Conservation (phyloP, 2,888 invertebrate species). For the Odontothrips loti region DNA sequence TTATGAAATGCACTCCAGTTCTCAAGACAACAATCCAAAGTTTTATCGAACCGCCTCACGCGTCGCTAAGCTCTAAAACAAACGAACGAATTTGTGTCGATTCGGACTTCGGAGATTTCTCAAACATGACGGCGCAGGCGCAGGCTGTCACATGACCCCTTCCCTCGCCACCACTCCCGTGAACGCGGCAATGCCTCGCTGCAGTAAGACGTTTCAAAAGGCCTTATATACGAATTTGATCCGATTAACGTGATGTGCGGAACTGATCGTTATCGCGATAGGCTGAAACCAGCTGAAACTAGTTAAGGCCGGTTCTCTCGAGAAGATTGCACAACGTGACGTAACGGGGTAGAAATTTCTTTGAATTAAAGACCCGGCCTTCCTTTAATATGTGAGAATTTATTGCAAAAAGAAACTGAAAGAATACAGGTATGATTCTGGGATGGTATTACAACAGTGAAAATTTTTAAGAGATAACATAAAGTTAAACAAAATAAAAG, state of each 20-base stretch:
- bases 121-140: neutral
- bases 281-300: neutral
- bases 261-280: neutral
- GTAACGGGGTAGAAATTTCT: too few relatives aligned
- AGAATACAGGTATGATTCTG: neutral
- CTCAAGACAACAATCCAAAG: neutral
- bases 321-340: neutral
- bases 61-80: neutral
- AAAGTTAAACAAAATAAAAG: neutral
- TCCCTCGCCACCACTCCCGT: neutral
- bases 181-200: neutral
- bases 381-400: neutral
- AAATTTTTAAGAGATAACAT: neutral
- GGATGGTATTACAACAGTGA: neutral
- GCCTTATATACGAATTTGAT: neutral
- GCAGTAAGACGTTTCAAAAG: neutral
- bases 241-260: neutral
- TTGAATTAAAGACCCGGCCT: too few relatives aligned
- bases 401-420: neutral
- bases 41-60: neutral
- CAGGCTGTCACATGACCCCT: neutral
- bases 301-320: neutral
- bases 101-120: neutral
- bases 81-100: neutral
- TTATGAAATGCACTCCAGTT: neutral